Evolutionary conservation across 2,113 vertebrate species (phyloP), one percentile per base, ranked within the genome.

Genomic region (Procavia capensis): DNA sequence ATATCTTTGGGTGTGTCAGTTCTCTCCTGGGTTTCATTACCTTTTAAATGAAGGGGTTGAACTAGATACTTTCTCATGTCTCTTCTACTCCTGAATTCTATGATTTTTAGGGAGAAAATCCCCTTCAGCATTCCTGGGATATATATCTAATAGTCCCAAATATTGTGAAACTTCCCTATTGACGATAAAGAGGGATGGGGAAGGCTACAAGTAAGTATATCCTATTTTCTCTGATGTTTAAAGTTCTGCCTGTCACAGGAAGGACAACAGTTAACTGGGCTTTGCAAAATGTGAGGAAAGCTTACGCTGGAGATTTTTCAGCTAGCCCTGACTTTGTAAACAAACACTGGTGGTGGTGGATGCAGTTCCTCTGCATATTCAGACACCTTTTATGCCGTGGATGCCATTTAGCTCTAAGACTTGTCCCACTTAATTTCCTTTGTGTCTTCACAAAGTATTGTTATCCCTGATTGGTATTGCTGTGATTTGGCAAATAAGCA

Each of bases 31-130:
- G 91, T 97, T 96, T 96, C 95, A 97, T 76, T 83, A 92, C 96
- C 95, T 96, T 92, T 95, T 79, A 90, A 95, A 54, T 72, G n/a
- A 95, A 68, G 81, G 90, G 47, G 80, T 95, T 96, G 76, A 96
- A 93, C 68, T 88, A 95, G 96, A 88, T 96, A 72, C 90, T 96
- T 95, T 97, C 96, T 97, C 85, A 96, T 96, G 79, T 97, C 76
- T 98, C 85, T 96, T 97, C 96, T 97, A 97, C 97, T 96, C 96
- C 97, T 96, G 93, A 96, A 96, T 97, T 97, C 93, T 97, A 87
- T 97, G 95, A 94, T 96, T 98, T 98, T 97, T 96, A 96, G 97
- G 94, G 95, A 97, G 96, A 96, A 98, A 97, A 98, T 88, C 64
- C 96, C 96, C 91, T 94, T 97, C 96, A 95, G 2, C 96, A 95